Base-by-base conservation (phyloP, 1,140 invertebrate genomes). In the Bombus fervidus region DNA sequence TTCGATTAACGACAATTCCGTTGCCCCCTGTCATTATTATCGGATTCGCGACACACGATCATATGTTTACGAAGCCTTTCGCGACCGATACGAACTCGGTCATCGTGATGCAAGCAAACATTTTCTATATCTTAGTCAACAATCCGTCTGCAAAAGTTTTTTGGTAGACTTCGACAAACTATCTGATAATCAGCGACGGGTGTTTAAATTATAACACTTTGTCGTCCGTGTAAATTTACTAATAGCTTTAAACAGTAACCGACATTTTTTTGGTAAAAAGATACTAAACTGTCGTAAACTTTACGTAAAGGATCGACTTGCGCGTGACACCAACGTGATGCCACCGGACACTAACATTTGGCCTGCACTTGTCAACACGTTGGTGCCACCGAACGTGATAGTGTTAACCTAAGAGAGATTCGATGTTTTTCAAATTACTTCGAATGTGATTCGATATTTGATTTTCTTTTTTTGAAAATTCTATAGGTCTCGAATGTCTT, bases 61-160 rank as follows among this genome's bases (percentile, higher is more conserved):
- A 15, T 31, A 25, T 66, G n/a, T 78, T 78, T 43, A 66, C 37
- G 13, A 57, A 13, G 59, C 10, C 15, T 41, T 39, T n/a, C 13
- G n/a, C 2, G 9, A 12, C 53, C 75, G 28, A 62, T 77, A 64
- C 25, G 53, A 62, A 34, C 31, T 66, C 59, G 18, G 22, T 34
- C 28, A 66, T 66, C 59, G 22, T 18, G 64, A 78, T 78, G 39
- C n/a, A 34, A 78, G 41, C 39, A 66, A 66, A 43, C 76, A 76
- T 76, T 39, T 76, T 59, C 39, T 34, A 8, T 39, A 78, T 66
- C 39, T 18, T 31, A 31, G 34, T 18, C 25, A 37, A 25, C n/a
- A 64, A 43, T 31, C 22, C 28, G n/a, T 66, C 25, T 31, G 25
- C 3, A 57, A 39, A 62, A 78, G 15, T 57, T 43, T 28, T 39